Evolutionary conservation across 2,797 vertebrate species (phyloP).

Genomic region (Falco cherrug): DNA sequence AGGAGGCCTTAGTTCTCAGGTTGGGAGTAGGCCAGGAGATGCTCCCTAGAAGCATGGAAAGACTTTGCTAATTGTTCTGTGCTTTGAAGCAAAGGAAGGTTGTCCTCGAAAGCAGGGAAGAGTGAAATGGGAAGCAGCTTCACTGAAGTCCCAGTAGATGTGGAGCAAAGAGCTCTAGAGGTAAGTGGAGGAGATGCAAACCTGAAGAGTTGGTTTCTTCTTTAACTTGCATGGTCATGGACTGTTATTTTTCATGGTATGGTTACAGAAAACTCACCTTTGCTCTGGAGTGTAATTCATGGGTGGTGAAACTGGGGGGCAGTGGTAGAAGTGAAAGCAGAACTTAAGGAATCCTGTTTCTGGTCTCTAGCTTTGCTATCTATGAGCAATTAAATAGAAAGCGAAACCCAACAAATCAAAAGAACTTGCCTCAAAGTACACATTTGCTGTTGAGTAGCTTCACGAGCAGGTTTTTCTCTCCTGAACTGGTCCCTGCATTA

Average conservation of each 20-base stretch:
- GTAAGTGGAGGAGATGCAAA: background rate
- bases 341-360: background rate
- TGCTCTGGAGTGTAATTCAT: background rate
- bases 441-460: background rate
- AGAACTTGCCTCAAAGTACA: background rate
- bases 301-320: background rate
- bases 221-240: fast-evolving
- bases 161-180: background rate
- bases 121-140: background rate
- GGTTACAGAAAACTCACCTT: background rate
- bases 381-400: background rate
- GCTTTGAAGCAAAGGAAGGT: background rate
- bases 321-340: background rate
- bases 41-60: background rate
- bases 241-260: background rate
- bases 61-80: fast-evolving
- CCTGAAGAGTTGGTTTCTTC: background rate
- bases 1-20: background rate
- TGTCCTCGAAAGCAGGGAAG: background rate
- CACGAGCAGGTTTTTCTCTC: background rate
- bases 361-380: background rate
- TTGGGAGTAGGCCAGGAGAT: background rate
- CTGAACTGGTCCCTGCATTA: background rate
- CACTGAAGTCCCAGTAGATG: background rate
- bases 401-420: background rate